These are phyloP conservation scores for Eueremaeus valkanovi DNA, from an alignment of 2,888 invertebrate species.

Conservation along the genomic window DNA sequence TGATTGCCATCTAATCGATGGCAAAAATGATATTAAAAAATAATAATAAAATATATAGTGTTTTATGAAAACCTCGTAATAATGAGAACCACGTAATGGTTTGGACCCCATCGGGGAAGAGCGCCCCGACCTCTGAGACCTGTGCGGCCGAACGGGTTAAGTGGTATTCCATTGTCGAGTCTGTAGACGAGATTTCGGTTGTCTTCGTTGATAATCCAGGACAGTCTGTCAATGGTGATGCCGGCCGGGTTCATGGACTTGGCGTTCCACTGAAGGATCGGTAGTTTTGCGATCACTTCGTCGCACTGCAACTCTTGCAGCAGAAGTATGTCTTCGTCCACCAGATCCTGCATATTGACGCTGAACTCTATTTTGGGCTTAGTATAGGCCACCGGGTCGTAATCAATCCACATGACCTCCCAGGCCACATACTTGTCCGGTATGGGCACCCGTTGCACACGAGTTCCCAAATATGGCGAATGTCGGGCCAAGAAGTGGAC, in stretches of 20 bases:
- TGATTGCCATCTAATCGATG: constrained; percentile 38
- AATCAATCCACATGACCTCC: constrained; percentile 52
- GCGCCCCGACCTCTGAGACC: constrained; percentile 52
- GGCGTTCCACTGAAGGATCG: constrained; percentile 48
- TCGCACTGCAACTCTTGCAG: constrained; percentile 30
- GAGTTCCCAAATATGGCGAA: constrained; percentile 53
- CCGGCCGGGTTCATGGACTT: constrained; percentile 47
- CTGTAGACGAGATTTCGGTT: constrained; percentile 43
- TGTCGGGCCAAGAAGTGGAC: constrained; percentile 51
- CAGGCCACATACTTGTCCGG: constrained; percentile 54
- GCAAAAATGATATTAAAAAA: background rate
- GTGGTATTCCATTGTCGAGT: constrained; percentile 48
- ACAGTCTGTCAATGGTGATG: constrained; percentile 47
- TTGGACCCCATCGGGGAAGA: constrained; percentile 54
- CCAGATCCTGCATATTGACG: constrained; percentile 48
- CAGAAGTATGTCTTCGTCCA: constrained; percentile 51
- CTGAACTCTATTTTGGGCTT: constrained; percentile 49
- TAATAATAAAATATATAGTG: background rate
- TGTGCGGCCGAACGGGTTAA: constrained; percentile 53
- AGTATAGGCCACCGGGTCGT: constrained; percentile 52
- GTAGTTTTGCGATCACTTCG: constrained; percentile 40
- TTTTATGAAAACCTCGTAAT: constrained; percentile 49
- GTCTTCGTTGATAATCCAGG: constrained; percentile 47
- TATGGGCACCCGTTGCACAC: constrained; percentile 52
- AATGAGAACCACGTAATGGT: constrained; percentile 52